Base-by-base conservation (phyloP, 2,797 vertebrate genomes). In the Acipenser ruthenus region DNA sequence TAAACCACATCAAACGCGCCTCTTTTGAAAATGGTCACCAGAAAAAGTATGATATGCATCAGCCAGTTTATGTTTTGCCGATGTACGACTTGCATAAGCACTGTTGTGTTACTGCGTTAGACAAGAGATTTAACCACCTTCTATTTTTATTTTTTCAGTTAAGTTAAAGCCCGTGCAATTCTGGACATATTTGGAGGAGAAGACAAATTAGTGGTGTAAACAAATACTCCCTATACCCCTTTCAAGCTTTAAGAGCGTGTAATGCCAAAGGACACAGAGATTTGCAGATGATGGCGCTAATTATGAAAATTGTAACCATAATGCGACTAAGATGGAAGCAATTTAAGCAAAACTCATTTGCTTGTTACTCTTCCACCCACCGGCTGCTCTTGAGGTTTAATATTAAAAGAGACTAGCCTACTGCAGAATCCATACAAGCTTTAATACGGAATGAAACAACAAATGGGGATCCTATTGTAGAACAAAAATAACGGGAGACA, bases 261-360 rank as follows among this genome's bases (percentile, higher is more conserved):
- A 83, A 82, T 80, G 91, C 90, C 89, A 88, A 90, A 86, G 91
- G 91, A 90, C 87, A 89, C 82, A 90, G 87, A 89, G 87, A 90
- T 90, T 92, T 90, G 90, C 85, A 86, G 87, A 90, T 89, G 90
- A 90, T 89, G 91, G 88, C 86, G 88, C 89, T 93, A 93, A 93
- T 93, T 93, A 92, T 85, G 88, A 90, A 90, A 93, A 92, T 89
- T 79, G 86, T 83, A 85, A 86, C 87, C 86, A 87, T 88, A 90
- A 90, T 89, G 89, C 65, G 82, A 87, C 83, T 89, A 92, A 92
- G 87, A 93, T 92, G 92, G 90, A 92, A 93, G 87, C 89, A 92
- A 93, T 93, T 88, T 90, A 85, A 84, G 82, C 84, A 87, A 82
- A 86, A 90, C 89, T 91, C 89, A 91, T 92, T 91, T 92, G 85